Conservation (phyloP, 2,113 vertebrate genomes). For the Limanda limanda region DNA sequence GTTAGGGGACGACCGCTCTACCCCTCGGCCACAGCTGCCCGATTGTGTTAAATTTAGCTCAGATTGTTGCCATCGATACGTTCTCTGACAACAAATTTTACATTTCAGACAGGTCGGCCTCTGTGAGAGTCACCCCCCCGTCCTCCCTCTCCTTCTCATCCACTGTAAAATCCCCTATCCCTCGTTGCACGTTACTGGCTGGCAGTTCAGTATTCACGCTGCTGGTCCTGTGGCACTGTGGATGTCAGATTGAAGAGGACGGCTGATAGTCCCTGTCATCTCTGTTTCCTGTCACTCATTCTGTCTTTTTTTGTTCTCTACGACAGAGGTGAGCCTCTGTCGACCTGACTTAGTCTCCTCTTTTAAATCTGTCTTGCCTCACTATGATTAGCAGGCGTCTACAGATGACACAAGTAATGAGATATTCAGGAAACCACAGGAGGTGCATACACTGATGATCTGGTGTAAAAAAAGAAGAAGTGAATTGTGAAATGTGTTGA, state of each 20-base stretch:
- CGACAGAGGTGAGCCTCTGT: neutral
- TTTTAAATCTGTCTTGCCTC: neutral
- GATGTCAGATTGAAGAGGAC: slow-evolving; percentile 49
- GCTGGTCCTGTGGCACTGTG: slow-evolving; percentile 25
- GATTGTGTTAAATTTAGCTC: slow-evolving; percentile 5
- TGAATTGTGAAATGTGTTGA: too few species aligned
- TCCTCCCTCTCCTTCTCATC: too few species aligned
- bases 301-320: neutral
- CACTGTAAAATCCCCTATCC: too few species aligned
- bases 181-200: neutral
- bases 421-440: too few species aligned
- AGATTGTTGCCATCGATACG: too few species aligned
- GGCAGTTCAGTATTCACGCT: slow-evolving; percentile 36
- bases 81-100: neutral
- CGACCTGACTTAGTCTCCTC: neutral
- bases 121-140: too few species aligned
- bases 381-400: neutral
- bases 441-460: too few species aligned
- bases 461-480: too few species aligned
- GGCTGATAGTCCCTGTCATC: slow-evolving; percentile 61
- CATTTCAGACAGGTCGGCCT: too few species aligned
- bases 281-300: slow-evolving; percentile 24
- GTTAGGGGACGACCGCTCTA: too few species aligned
- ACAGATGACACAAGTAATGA: neutral
- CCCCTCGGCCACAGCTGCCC: too few species aligned